Percentiles rank a stretch among this genome's conserved stretches.
Evolutionary conservation across 2,113 vertebrate species (phyloP).

Genomic region (Setophaga coronata): DNA sequence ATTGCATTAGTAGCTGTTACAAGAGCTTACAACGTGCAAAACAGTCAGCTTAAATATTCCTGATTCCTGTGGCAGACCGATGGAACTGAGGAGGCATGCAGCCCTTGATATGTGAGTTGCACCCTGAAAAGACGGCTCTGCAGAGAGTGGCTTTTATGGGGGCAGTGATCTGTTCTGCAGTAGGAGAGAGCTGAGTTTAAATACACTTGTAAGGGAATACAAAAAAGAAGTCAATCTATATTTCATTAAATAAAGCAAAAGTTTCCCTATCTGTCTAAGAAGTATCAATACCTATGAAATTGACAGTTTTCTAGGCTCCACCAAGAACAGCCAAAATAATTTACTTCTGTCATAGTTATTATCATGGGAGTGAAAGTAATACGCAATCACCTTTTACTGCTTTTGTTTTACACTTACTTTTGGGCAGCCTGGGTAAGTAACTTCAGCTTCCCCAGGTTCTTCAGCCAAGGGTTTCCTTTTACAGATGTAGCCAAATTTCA

Average conservation of each 20-base stretch:
- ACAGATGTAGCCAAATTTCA: constrained; percentile 82
- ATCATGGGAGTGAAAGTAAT: not conserved
- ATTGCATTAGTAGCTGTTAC: not conserved
- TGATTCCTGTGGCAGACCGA: fast-evolving
- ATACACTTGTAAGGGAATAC: fast-evolving
- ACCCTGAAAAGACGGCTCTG: not conserved
- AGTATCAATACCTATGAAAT: not conserved
- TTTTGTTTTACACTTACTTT: constrained; percentile 75
- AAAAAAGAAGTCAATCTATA: not conserved
- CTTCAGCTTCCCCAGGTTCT: constrained; percentile 46
- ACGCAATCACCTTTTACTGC: fast-evolving
- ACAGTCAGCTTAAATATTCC: not conserved
- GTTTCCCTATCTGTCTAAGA: not conserved
- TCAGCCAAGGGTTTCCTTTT: constrained; percentile 82
- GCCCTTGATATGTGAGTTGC: fast-evolving
- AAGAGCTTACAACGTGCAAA: not conserved
- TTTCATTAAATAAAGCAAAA: not conserved
- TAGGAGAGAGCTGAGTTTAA: not conserved
- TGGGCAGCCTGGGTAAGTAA: constrained; percentile 78
- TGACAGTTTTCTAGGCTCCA: not conserved
- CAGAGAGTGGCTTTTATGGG: not conserved
- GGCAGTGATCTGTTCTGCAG: not conserved
- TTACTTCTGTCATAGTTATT: not conserved
- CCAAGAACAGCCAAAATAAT: not conserved
- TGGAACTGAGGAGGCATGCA: fast-evolving